Evolutionary conservation across 1,140 invertebrate genomes (phyloP).

Genomic region (Drosophila bifasciata): DNA sequence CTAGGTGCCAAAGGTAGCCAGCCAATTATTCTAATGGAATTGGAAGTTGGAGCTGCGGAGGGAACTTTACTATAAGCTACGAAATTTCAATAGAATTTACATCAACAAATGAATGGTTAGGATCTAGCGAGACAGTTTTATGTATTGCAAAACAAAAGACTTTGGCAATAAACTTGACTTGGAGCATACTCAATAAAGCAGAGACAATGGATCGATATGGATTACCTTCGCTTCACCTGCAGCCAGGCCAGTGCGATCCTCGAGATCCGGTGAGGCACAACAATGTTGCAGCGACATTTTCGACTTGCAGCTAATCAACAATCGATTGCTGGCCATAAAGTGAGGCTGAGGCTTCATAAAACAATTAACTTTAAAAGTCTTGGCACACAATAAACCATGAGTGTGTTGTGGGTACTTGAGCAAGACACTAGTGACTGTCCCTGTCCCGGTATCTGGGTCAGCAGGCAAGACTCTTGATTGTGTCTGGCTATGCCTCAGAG

Average conservation of each 20-base stretch:
- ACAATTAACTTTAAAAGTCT: constrained; percentile 64
- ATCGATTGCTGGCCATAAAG: constrained; percentile 64
- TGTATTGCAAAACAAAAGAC: constrained; percentile 38
- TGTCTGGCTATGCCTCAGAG: constrained; percentile 1
- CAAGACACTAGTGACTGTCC: constrained; percentile 9
- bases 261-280: constrained; percentile 18
- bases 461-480: constrained; percentile 18
- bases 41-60: no score
- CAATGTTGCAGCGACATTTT: constrained; percentile 43
- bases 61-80: constrained; percentile 4
- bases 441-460: constrained; percentile 60
- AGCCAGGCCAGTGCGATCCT: constrained; percentile 27
- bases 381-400: constrained; percentile 60
- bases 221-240: constrained; percentile 10
- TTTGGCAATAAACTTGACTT: constrained; percentile 44
- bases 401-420: constrained; percentile 14
- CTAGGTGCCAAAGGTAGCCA: constrained; percentile 29
- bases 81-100: neutral
- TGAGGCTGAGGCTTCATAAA: constrained; percentile 40
- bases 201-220: constrained; percentile 17
- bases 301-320: constrained; percentile 38
- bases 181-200: neutral
- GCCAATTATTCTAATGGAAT: constrained; percentile 9
- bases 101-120: neutral
- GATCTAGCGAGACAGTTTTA: neutral